Conservation (phyloP, 2,888 invertebrate species). For the Netelia melanura region DNA sequence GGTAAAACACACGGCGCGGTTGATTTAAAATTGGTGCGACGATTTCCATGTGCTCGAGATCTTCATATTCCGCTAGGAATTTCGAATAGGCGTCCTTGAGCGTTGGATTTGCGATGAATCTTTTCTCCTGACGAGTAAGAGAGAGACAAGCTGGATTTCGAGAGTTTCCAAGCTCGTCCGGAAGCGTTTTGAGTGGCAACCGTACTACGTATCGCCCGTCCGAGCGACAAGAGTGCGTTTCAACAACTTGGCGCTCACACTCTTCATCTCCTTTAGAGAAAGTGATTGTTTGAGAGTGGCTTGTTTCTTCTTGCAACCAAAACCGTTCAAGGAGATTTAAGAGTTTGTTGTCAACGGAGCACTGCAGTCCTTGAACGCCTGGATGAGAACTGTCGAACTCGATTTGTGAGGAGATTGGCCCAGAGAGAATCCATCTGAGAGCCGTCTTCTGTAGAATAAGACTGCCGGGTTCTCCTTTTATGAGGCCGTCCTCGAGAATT, state of each 20-base stretch:
- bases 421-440: conserved; percentile 58
- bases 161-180: conserved; percentile 68
- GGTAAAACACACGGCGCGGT: conserved; percentile 28
- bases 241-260: conserved; percentile 73
- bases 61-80: conserved; percentile 45
- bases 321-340: conserved; percentile 33
- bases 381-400: background rate
- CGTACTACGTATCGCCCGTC: conserved; percentile 72
- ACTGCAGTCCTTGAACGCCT: conserved; percentile 47
- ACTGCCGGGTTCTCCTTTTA: conserved; percentile 30
- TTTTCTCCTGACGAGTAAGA: conserved; percentile 36
- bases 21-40: background rate
- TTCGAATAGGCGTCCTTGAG: conserved; percentile 22
- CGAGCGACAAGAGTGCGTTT: conserved; percentile 34
- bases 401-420: conserved; percentile 21
- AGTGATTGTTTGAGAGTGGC: background rate
- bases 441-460: conserved; percentile 47
- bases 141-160: conserved; percentile 29
- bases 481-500: conserved; percentile 46
- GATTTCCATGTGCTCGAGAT: conserved; percentile 58
- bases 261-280: conserved; percentile 68
- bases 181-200: conserved; percentile 69
- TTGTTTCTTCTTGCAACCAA: conserved; percentile 63
- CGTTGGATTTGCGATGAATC: background rate
- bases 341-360: conserved; percentile 56